phyloP scores from a whole-genome alignment of 2,797 vertebrate species.

The Mormyrus proboscirostris region DNA sequence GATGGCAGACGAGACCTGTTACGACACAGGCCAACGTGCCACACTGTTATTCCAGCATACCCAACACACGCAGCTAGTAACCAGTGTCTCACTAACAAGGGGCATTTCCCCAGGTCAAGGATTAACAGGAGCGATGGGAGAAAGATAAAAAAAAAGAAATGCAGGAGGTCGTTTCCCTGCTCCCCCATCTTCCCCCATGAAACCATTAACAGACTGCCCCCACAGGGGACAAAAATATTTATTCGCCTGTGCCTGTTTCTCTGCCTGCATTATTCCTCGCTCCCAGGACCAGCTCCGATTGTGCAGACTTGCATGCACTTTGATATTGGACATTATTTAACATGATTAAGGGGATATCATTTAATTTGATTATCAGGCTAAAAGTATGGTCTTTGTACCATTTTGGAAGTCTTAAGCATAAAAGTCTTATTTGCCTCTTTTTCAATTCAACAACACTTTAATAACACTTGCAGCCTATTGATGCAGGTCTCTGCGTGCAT shows the following conservation, averaged over 20 bases:
- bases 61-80: neutral
- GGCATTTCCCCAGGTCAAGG: neutral
- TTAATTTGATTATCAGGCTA: neutral
- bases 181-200: neutral
- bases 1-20: neutral
- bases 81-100: neutral
- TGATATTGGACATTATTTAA: neutral
- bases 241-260: neutral
- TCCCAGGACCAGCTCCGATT: neutral
- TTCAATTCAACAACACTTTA: neutral
- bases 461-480: neutral
- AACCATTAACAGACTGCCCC: constrained; percentile 2
- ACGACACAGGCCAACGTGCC: neutral
- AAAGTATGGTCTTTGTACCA: neutral
- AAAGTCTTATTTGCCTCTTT: neutral
- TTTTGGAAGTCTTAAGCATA: neutral
- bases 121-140: neutral
- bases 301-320: neutral
- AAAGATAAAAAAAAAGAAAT: neutral
- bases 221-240: constrained; percentile 6
- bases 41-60: neutral
- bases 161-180: neutral
- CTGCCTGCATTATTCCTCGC: neutral
- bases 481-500: neutral
- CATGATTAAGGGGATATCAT: neutral